A percentile compares a stretch with the other conserved stretches of the same genome.
phyloP scores from a whole-genome alignment of 2,888 invertebrate genomes.

The Sthenelais limicola region DNA sequence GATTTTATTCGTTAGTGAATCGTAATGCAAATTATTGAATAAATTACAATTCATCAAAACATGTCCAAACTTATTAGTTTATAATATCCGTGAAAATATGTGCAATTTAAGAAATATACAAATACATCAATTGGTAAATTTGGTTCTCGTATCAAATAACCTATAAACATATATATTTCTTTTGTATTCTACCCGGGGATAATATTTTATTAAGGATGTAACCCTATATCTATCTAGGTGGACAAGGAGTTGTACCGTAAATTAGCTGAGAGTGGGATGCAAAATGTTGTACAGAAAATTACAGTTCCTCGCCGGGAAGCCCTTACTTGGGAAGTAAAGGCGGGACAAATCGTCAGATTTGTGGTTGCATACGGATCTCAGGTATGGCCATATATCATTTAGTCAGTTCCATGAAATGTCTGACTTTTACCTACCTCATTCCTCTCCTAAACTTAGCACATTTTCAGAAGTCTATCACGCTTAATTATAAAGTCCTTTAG shows the following conservation, averaged over 20 bases:
- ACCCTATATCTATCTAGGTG: constrained; percentile 7
- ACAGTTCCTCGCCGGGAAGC: constrained; percentile 28
- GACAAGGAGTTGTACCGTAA: constrained; percentile 24
- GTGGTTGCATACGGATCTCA: constrained; percentile 40
- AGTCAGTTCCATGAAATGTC: too few relatives aligned
- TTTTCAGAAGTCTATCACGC: neutral
- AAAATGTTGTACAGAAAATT: constrained; percentile 29
- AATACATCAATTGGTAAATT: neutral
- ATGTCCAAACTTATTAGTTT: neutral
- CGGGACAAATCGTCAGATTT: constrained; percentile 35
- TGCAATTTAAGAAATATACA: neutral
- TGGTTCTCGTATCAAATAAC: neutral
- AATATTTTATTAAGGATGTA: neutral
- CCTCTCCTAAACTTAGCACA: neutral
- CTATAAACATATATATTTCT: neutral
- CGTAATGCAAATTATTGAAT: neutral
- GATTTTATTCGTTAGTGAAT: neutral
- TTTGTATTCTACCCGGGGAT: neutral
- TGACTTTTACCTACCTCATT: neutral
- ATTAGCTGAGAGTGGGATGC: constrained; percentile 21
- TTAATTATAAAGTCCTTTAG: too few relatives aligned
- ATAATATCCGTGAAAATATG: neutral
- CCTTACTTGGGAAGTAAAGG: constrained; percentile 37
- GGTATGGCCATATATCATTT: too few relatives aligned
- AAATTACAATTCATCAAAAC: neutral